These are phyloP conservation scores for Dolichopus griseipennis DNA, from an alignment of 2,888 invertebrate species.

Conservation along the genomic window DNA sequence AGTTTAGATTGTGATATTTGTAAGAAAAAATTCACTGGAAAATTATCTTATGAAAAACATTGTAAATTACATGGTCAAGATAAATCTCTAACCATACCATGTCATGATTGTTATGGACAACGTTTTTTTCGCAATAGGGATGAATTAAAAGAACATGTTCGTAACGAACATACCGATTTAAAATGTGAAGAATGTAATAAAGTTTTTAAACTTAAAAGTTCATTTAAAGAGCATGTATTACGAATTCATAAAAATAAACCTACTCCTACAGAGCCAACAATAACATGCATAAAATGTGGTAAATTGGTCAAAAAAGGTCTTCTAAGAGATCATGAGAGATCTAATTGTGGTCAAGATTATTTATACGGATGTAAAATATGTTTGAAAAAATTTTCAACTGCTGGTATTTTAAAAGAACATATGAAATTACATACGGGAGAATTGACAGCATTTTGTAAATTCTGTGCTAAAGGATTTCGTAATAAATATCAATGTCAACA, in stretches of 20 bases:
- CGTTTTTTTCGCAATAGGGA: not conserved
- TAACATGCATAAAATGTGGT: conserved; percentile 38
- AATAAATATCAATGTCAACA: conserved; percentile 39
- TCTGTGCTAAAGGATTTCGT: conserved; percentile 37
- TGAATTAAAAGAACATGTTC: not conserved
- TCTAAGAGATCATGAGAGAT: conserved; percentile 42
- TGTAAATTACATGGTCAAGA: not conserved
- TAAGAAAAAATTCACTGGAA: not conserved
- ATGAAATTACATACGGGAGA: conserved; percentile 41
- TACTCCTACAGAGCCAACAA: not conserved
- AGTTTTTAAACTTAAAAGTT: not conserved
- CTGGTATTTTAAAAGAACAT: conserved; percentile 44
- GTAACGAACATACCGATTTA: not conserved
- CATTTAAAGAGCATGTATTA: not conserved
- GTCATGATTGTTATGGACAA: not conserved
- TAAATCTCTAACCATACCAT: not conserved
- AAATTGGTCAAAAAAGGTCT: conserved; percentile 40
- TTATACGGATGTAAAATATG: conserved; percentile 41
- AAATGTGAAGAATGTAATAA: not conserved
- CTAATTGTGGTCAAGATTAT: conserved; percentile 42
- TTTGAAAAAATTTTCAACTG: conserved; percentile 41
- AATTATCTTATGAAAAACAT: conserved; percentile 1
- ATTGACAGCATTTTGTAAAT: conserved; percentile 33
- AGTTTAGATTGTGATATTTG: not conserved
- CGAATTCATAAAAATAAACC: conserved; percentile 6